Conservation (phyloP, 2,113 vertebrate species). For the Labrus mixtus region DNA sequence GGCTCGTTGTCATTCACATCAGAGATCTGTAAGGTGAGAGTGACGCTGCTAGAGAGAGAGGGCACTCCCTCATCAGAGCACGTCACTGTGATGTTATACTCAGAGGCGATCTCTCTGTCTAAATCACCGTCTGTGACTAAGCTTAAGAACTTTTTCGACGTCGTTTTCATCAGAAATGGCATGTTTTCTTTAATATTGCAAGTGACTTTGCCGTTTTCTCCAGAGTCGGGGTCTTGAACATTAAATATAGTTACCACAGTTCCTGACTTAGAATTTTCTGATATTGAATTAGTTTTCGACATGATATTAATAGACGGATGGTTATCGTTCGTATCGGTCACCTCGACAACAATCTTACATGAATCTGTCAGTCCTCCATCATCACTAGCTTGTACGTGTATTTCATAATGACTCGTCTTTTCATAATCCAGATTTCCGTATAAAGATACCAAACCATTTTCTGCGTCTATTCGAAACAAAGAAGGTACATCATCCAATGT, state of each 20-base stretch:
- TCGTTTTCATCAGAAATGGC: slow-evolving; percentile 59
- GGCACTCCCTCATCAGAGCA: slow-evolving; percentile 62
- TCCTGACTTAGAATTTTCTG: slow-evolving; percentile 50
- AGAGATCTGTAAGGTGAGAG: slow-evolving; percentile 71
- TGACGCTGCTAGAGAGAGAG: slow-evolving; percentile 75
- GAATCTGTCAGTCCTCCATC: slow-evolving; percentile 71
- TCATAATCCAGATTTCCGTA: slow-evolving; percentile 81
- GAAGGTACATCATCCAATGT: neutral
- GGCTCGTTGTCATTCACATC: slow-evolving; percentile 82
- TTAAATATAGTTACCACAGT: slow-evolving; percentile 64
- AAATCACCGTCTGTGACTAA: slow-evolving; percentile 62
- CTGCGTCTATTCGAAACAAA: slow-evolving; percentile 66
- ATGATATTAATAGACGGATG: slow-evolving; percentile 74
- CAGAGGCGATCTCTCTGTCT: slow-evolving; percentile 47
- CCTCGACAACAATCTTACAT: slow-evolving; percentile 78
- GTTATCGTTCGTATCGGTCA: slow-evolving; percentile 83
- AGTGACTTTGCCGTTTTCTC: slow-evolving; percentile 64
- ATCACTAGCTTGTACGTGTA: slow-evolving; percentile 81
- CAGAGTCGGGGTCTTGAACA: slow-evolving; percentile 67
- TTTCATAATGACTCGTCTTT: slow-evolving; percentile 62
- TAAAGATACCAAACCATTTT: slow-evolving; percentile 69
- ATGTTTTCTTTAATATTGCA: slow-evolving; percentile 48
- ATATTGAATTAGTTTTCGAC: slow-evolving; percentile 60
- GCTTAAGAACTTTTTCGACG: slow-evolving; percentile 74
- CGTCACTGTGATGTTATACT: slow-evolving; percentile 40